Evolutionary conservation across 2,113 vertebrate species (phyloP).

Genomic region (Neolamprologus variostigma): DNA sequence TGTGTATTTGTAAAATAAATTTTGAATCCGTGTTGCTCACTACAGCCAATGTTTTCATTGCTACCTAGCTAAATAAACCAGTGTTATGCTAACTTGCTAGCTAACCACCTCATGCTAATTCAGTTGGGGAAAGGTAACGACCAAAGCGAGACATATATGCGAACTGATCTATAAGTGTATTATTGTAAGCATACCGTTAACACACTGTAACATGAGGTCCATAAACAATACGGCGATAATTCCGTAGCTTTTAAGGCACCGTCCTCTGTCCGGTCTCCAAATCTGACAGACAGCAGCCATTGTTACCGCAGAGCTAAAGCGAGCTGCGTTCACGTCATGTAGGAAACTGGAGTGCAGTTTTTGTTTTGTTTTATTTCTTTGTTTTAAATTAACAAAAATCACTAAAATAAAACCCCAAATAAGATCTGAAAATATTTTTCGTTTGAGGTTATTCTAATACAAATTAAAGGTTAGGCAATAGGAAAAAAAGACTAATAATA

Average conservation of each 20-base stretch:
- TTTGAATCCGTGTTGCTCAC: background rate
- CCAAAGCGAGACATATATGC: background rate
- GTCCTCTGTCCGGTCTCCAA: conserved; percentile 49
- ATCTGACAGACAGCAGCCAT: conserved; percentile 47
- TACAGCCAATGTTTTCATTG: background rate
- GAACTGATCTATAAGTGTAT: background rate
- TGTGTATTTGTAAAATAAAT: background rate
- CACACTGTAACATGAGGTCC: conserved; percentile 51
- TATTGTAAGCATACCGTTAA: conserved; percentile 48
- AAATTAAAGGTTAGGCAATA: background rate
- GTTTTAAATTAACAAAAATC: background rate
- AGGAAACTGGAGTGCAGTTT: background rate
- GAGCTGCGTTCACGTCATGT: background rate
- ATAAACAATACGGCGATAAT: conserved; percentile 47
- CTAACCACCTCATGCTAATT: conserved; percentile 6
- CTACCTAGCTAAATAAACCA: background rate
- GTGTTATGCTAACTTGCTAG: background rate
- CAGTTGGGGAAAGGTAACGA: background rate
- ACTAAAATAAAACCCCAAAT: background rate
- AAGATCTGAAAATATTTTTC: background rate
- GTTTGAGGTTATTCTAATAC: background rate
- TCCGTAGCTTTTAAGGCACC: conserved; percentile 44
- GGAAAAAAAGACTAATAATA: background rate
- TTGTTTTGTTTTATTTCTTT: background rate
- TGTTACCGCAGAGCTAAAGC: conserved; percentile 9